phyloP scores from a whole-genome alignment of 1,140 invertebrate genomes.

The Euura lappo region DNA sequence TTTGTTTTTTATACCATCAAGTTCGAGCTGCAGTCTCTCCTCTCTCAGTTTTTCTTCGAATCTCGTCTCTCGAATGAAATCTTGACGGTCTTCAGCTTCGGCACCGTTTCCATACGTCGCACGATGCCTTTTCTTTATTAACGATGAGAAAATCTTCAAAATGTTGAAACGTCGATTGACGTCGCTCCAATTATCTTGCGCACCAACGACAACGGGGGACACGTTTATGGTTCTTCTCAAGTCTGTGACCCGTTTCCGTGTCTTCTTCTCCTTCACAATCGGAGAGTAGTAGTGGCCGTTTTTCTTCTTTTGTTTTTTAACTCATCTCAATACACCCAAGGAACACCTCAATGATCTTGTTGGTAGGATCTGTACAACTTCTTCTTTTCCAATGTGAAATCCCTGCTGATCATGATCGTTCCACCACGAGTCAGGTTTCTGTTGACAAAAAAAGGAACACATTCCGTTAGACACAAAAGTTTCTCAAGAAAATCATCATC shows the following conservation, averaged over 20 bases:
- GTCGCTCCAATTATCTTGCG: background rate
- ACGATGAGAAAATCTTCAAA: background rate
- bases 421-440: slow-evolving; percentile 82
- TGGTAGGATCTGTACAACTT: slow-evolving; percentile 82
- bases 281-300: background rate
- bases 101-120: too few species aligned
- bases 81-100: too few species aligned
- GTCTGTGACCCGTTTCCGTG: background rate
- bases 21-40: slow-evolving; percentile 1
- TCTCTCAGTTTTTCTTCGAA: background rate
- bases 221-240: background rate
- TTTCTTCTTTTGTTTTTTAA: background rate
- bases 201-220: background rate
- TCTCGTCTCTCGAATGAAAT: too few species aligned
- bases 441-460: slow-evolving; percentile 48
- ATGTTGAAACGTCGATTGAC: background rate
- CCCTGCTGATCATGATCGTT: slow-evolving; percentile 83
- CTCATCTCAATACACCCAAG: background rate
- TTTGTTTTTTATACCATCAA: background rate
- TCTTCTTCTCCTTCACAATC: background rate
- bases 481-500: background rate
- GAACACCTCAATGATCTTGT: slow-evolving; percentile 49
- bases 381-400: slow-evolving; percentile 84
- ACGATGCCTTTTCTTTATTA: background rate
- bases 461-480: slow-evolving; percentile 5